These are phyloP conservation scores for Gasterosteus aculeatus DNA, from an alignment of 2,113 vertebrate genomes.

Conservation along the genomic window DNA sequence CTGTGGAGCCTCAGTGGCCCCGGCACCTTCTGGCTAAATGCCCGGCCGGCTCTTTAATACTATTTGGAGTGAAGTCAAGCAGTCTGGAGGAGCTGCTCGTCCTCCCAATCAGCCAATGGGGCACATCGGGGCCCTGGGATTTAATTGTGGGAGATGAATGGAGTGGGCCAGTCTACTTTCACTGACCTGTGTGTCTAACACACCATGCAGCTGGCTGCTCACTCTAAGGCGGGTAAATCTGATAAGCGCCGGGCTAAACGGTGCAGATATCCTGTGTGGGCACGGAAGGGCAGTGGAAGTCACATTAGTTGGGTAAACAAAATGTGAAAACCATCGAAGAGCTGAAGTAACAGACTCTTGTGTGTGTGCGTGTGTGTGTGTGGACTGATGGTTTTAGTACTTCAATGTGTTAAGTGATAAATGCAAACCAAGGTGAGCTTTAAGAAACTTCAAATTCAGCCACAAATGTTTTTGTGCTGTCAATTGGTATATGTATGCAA, in stretches of 20 bases:
- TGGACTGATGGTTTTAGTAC: background rate
- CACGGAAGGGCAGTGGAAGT: constrained; percentile 2
- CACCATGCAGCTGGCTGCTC: constrained; percentile 10
- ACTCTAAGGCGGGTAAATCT: constrained; percentile 20
- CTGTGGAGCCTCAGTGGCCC: constrained; percentile 45
- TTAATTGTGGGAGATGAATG: constrained; percentile 55
- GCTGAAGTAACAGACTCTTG: background rate
- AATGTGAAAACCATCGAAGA: background rate
- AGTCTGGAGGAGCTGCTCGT: constrained; percentile 57
- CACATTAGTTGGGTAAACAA: background rate
- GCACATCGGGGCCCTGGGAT: constrained; percentile 26
- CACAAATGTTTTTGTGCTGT: background rate
- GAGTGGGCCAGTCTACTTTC: constrained; percentile 37
- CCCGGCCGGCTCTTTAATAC: constrained; percentile 61
- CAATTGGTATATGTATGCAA: background rate
- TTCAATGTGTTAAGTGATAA: background rate
- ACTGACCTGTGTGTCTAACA: constrained; percentile 38
- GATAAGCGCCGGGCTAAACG: constrained; percentile 10
- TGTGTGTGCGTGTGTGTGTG: background rate
- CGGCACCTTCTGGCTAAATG: constrained; percentile 45
- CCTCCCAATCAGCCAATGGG: constrained; percentile 47
- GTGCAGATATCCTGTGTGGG: constrained; percentile 1
- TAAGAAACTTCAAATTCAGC: background rate
- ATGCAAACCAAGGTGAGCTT: background rate
- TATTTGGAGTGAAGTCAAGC: constrained; percentile 63